These are phyloP conservation scores for Petroica traversi DNA, from an alignment of 2,113 vertebrate genomes.

Conservation along the genomic window DNA sequence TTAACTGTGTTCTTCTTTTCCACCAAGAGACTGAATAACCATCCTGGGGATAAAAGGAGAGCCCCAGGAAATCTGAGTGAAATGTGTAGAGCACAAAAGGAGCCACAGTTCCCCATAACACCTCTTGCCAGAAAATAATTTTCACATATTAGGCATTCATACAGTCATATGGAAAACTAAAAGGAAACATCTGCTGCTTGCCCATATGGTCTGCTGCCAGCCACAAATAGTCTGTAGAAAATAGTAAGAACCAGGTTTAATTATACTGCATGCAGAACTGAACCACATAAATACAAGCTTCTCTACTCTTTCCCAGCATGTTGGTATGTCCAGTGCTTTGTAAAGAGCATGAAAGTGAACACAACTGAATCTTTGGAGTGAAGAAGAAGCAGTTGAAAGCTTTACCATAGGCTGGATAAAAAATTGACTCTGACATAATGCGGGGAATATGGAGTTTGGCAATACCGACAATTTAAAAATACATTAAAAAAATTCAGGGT, in stretches of 20 bases:
- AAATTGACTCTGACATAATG: background rate
- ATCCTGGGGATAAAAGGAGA: background rate
- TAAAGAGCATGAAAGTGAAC: constrained; percentile 28
- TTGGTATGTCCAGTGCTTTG: background rate
- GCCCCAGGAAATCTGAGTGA: background rate
- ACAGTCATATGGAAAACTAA: constrained; percentile 39
- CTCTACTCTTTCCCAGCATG: background rate
- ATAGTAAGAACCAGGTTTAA: constrained; percentile 25
- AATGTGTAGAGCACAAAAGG: background rate
- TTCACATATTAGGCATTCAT: constrained; percentile 10
- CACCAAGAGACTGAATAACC: background rate
- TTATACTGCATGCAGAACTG: background rate
- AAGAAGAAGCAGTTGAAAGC: background rate
- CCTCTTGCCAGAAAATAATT: constrained; percentile 41
- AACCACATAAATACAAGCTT: background rate
- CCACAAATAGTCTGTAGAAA: constrained; percentile 23
- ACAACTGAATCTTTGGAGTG: background rate
- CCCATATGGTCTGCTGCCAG: background rate
- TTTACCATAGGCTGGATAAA: background rate
- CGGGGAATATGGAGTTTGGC: background rate
- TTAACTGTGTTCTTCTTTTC: background rate
- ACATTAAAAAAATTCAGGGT: background rate
- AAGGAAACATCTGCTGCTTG: constrained; percentile 55
- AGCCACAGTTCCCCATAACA: background rate
- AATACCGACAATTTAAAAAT: background rate